These are phyloP conservation scores for Enteromius trimaculatus DNA, from an alignment of 2,797 vertebrate genomes.

Conservation along the genomic window DNA sequence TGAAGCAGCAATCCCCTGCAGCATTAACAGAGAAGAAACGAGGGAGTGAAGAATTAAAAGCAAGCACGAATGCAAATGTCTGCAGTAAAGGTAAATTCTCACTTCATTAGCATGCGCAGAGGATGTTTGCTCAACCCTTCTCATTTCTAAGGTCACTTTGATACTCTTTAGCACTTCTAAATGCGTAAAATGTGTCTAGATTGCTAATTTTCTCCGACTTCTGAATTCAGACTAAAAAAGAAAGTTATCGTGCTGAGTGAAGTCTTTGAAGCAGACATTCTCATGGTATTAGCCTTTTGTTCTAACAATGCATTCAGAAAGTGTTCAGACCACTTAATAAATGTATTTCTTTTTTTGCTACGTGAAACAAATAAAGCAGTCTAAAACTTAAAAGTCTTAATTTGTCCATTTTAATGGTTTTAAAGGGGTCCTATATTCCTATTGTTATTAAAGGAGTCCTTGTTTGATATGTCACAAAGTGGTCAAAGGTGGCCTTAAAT, in stretches of 20 bases:
- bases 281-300: conserved; percentile 8
- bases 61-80: neutral
- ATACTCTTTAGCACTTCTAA: neutral
- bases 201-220: conserved; percentile 28
- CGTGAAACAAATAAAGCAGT: neutral
- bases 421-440: too few species aligned
- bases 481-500: too few species aligned
- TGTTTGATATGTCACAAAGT: too few species aligned
- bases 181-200: neutral
- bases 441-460: neutral
- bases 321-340: neutral
- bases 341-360: neutral
- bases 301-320: neutral
- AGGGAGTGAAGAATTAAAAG: conserved; percentile 43
- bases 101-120: neutral
- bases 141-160: neutral
- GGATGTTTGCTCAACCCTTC: neutral
- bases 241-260: conserved; percentile 25
- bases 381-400: too few species aligned
- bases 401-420: too few species aligned
- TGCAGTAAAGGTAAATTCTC: neutral
- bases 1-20: conserved; percentile 91
- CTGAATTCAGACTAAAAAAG: conserved; percentile 1
- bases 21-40: conserved; percentile 51
- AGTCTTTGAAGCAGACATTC: conserved; percentile 17